phyloP scores from a whole-genome alignment of 2,113 vertebrate genomes.

The Gasterosteus nipponicus region DNA sequence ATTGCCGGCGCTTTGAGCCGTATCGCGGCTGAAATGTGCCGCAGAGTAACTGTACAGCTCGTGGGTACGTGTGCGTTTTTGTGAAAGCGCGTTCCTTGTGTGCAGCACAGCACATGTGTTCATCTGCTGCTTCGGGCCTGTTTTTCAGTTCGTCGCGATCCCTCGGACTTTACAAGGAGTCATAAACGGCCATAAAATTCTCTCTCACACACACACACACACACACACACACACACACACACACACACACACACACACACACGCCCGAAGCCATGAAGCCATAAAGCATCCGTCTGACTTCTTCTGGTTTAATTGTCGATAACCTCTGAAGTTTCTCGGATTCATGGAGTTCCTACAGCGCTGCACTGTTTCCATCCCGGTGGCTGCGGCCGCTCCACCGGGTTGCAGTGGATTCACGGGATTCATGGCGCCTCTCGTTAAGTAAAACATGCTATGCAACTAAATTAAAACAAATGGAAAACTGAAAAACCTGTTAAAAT shows the following conservation, averaged over 20 bases:
- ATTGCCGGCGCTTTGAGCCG: background rate
- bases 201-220: background rate
- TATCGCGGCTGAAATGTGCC: constrained; percentile 23
- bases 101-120: constrained; percentile 61
- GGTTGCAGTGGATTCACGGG: too few species aligned
- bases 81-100: constrained; percentile 17
- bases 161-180: constrained; percentile 75
- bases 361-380: constrained; percentile 42
- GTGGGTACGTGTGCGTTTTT: constrained; percentile 16
- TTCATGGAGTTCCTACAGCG: constrained; percentile 66
- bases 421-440: too few species aligned
- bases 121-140: constrained; percentile 65
- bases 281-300: constrained; percentile 61
- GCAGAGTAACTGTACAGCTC: constrained; percentile 39
- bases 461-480: too few species aligned
- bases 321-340: constrained; percentile 67
- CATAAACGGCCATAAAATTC: constrained; percentile 75
- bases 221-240: constrained; percentile 11
- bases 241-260: constrained; percentile 27
- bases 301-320: constrained; percentile 63
- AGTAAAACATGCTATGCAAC: too few species aligned
- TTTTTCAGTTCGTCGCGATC: constrained; percentile 70
- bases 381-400: too few species aligned
- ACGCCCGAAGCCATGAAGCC: constrained; percentile 54
- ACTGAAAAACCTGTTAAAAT: too few species aligned